A percentile compares a stretch with the other conserved stretches of the same genome.
These are phyloP conservation scores for Melinaea marsaeus DNA, from an alignment of 2,888 invertebrate genomes.

Conservation along the genomic window DNA sequence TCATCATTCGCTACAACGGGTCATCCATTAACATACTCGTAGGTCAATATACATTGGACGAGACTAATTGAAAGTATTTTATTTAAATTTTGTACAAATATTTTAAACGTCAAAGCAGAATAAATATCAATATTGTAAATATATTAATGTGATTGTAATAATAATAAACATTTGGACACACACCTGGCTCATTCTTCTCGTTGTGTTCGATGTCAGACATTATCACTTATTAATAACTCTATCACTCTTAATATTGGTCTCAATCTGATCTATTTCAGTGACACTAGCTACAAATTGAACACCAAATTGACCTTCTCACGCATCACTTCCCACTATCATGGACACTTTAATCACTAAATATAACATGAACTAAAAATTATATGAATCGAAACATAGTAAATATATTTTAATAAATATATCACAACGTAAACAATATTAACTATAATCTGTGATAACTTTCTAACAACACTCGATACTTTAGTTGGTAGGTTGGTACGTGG, in stretches of 20 bases:
- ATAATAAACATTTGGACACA: constrained; percentile 5
- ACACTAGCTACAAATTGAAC: constrained; percentile 40
- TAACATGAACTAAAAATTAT: constrained; percentile 19
- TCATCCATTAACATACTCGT: too few species aligned
- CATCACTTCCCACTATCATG: constrained; percentile 40
- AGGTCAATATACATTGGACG: too few species aligned
- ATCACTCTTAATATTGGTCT: constrained; percentile 16
- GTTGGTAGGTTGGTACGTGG: constrained; percentile 37
- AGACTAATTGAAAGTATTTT: neutral
- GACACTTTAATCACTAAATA: constrained; percentile 32
- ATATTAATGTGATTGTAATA: neutral
- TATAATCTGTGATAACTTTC: constrained; percentile 37
- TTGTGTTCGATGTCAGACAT: constrained; percentile 41
- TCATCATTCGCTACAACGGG: too few species aligned
- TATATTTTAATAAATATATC: constrained; percentile 26
- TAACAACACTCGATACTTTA: constrained; percentile 44
- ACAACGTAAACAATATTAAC: neutral
- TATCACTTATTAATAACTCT: constrained; percentile 28
- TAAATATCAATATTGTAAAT: neutral
- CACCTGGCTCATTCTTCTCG: constrained; percentile 38
- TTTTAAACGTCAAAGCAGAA: neutral
- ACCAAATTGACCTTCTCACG: constrained; percentile 45
- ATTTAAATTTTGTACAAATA: too few species aligned
- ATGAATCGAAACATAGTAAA: constrained; percentile 20
- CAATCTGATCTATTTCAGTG: constrained; percentile 31